phyloP scores from a whole-genome alignment of 2,888 invertebrate genomes.

The Ametastegia equiseti region DNA sequence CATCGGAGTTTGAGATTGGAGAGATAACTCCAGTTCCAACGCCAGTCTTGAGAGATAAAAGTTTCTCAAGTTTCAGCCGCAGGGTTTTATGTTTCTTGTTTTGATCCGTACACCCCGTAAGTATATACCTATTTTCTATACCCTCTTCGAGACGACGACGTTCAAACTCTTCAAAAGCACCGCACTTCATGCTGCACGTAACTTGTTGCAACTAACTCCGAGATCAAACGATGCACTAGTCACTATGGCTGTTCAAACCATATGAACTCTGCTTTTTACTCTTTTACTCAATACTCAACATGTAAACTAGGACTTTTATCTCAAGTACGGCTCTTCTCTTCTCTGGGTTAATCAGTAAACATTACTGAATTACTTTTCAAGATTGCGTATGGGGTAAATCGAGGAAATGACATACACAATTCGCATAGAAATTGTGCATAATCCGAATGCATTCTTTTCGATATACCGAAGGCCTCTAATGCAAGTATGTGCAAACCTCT shows the following conservation, averaged over 20 bases:
- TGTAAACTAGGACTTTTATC: background rate
- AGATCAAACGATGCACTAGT: background rate
- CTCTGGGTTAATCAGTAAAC: background rate
- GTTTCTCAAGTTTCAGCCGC: background rate
- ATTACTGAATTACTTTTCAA: background rate
- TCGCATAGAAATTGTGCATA: too few species aligned
- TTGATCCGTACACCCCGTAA: background rate
- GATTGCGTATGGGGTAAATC: too few species aligned
- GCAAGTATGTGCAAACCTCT: too few species aligned
- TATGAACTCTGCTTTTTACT: background rate
- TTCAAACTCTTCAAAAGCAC: background rate
- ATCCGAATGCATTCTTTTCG: too few species aligned
- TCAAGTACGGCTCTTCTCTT: background rate
- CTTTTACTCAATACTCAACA: background rate
- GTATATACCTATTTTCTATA: background rate
- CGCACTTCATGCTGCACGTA: background rate
- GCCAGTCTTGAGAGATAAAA: background rate
- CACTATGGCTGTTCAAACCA: background rate
- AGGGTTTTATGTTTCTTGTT: background rate
- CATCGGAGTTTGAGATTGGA: conserved; percentile 1
- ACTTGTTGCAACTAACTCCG: background rate
- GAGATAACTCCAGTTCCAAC: background rate
- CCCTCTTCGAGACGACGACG: background rate
- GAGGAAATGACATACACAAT: too few species aligned
- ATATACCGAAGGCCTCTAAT: too few species aligned